These are phyloP conservation scores for Melipona beecheii DNA, from an alignment of 2,888 invertebrate genomes.

Conservation along the genomic window DNA sequence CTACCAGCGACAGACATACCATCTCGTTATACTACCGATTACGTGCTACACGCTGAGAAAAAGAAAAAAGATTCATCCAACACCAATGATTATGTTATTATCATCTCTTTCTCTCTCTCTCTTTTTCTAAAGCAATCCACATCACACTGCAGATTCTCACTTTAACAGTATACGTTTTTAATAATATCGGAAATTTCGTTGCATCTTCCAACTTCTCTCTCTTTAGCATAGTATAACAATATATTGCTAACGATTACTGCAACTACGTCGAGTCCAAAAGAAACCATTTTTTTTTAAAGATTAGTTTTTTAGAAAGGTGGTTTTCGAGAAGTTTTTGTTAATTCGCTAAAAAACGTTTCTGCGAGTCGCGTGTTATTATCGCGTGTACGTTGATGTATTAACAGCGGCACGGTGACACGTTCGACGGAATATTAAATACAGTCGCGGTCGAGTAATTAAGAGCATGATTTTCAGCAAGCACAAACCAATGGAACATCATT, in stretches of 20 bases:
- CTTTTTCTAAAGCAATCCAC: neutral
- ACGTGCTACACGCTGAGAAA: slow-evolving; percentile 1
- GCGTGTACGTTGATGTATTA: neutral
- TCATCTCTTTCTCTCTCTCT: neutral
- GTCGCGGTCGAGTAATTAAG: slow-evolving; percentile 29
- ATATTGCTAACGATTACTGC: slow-evolving; percentile 36
- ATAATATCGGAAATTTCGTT: slow-evolving; percentile 56
- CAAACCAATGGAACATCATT: slow-evolving; percentile 18
- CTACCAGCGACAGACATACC: slow-evolving; percentile 54
- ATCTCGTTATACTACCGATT: slow-evolving; percentile 10
- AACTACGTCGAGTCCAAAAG: slow-evolving; percentile 4
- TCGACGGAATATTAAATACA: slow-evolving; percentile 40
- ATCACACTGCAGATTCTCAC: slow-evolving; percentile 49
- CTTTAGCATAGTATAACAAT: slow-evolving; percentile 4
- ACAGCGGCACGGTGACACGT: neutral
- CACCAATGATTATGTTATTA: slow-evolving; percentile 3
- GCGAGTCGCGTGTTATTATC: neutral
- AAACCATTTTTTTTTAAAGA: neutral
- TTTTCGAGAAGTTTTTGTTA: slow-evolving; percentile 8
- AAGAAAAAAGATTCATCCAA: neutral
- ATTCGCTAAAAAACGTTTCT: slow-evolving; percentile 7
- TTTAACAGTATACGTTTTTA: slow-evolving; percentile 26
- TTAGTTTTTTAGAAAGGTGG: slow-evolving; percentile 2
- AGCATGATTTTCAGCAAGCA: slow-evolving; percentile 27
- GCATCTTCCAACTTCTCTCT: slow-evolving; percentile 33